These are phyloP conservation scores for Drosophila dunni DNA, from an alignment of 1,140 invertebrate genomes.

Conservation along the genomic window DNA sequence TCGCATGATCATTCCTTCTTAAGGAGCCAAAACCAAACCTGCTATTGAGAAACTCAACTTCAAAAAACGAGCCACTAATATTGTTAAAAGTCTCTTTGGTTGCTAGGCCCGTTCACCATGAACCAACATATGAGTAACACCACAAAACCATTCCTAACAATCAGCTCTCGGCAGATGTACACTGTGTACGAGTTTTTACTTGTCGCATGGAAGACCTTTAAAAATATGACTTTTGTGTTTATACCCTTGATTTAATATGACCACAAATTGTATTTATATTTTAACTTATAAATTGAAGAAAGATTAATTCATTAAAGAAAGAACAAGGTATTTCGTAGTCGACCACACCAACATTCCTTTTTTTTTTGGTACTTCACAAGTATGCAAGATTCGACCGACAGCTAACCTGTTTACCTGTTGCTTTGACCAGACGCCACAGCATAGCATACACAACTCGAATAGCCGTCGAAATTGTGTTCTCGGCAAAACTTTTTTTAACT, in stretches of 20 bases:
- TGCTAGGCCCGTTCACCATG: not conserved
- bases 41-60: constrained; percentile 26
- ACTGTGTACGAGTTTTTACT: constrained; percentile 43
- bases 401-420: constrained; percentile 71
- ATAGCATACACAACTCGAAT: constrained; percentile 42
- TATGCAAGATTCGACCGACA: constrained; percentile 30
- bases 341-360: constrained; percentile 3
- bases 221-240: constrained; percentile 68
- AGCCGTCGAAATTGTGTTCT: constrained; percentile 37
- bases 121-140: constrained; percentile 11
- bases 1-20: constrained; percentile 65
- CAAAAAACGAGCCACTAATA: constrained; percentile 47
- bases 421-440: constrained; percentile 29
- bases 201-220: constrained; percentile 54
- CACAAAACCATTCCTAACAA: constrained; percentile 10
- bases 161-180: constrained; percentile 63
- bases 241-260: not conserved
- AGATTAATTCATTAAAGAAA: not conserved
- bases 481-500: constrained; percentile 49
- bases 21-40: constrained; percentile 39
- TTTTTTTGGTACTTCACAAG: constrained; percentile 35
- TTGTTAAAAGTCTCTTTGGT: constrained; percentile 37
- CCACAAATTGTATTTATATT: not conserved
- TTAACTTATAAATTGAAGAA: too few relatives aligned
- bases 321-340: constrained; percentile 19